Evolutionary conservation across 2,888 invertebrate genomes (phyloP).

Genomic region (Aspidapion aeneum): DNA sequence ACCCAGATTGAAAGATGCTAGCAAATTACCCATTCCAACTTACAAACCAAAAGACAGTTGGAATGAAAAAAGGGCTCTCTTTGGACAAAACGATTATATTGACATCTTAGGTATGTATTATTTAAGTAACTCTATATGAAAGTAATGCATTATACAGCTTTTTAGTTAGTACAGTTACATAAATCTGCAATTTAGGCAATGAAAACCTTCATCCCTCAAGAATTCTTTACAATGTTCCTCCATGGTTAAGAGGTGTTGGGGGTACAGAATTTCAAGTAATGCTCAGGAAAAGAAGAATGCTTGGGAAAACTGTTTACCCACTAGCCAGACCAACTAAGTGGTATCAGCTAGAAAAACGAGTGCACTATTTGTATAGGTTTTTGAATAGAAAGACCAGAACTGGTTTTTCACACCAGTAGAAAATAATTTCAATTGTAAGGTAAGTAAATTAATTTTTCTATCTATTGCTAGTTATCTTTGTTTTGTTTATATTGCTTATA

Average conservation of each 20-base stretch:
- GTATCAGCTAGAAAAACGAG: conserved; percentile 69
- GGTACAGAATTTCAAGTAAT: conserved; percentile 83
- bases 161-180: no score
- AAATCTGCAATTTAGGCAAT: conserved; percentile 68
- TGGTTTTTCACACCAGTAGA: conserved; percentile 42
- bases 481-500: no score
- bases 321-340: conserved; percentile 71
- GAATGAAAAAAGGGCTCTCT: conserved; percentile 73
- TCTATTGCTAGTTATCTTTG: not conserved
- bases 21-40: conserved; percentile 60
- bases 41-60: conserved; percentile 74
- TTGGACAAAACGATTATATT: conserved; percentile 96
- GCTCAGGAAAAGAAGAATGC: conserved; percentile 68
- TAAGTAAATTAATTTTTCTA: not conserved
- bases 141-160: no score
- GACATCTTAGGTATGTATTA: conserved; percentile 65
- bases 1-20: conserved; percentile 58
- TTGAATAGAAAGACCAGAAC: conserved; percentile 81
- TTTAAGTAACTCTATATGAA: no score
- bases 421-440: not conserved
- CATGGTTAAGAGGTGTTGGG: conserved; percentile 84
- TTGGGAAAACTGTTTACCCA: conserved; percentile 56
- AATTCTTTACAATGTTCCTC: conserved; percentile 80
- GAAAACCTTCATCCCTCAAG: conserved; percentile 78
- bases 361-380: conserved; percentile 70